A percentile compares a stretch with the other conserved stretches of the same genome.
Evolutionary conservation across 2,113 vertebrate species (phyloP).

Genomic region (Aphyosemion australe): DNA sequence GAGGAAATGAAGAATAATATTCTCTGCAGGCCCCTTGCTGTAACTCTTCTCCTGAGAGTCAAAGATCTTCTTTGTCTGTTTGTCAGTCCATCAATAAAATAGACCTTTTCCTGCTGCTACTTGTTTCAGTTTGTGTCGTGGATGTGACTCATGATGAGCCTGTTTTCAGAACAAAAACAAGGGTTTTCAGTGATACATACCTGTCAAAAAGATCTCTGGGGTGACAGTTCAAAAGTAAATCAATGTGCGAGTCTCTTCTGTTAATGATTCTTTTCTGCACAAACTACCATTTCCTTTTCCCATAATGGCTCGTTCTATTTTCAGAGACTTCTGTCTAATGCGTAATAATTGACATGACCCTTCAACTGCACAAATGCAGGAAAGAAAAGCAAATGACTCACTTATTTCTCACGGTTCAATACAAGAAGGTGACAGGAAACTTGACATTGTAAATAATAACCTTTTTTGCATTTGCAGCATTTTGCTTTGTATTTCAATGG

Average conservation of each 20-base stretch:
- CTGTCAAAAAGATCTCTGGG: neutral
- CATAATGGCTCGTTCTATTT: neutral
- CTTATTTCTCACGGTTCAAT: no score
- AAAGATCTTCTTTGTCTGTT: neutral
- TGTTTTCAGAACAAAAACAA: neutral
- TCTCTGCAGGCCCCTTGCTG: neutral
- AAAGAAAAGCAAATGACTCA: no score
- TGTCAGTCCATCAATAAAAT: neutral
- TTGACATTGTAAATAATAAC: no score
- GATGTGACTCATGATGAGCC: neutral
- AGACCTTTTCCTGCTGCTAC: neutral
- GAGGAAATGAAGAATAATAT: neutral
- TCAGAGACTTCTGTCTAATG: neutral
- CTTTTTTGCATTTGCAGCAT: no score
- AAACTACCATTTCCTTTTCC: neutral
- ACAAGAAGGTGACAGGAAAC: no score
- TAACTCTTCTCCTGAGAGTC: neutral
- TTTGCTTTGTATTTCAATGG: no score
- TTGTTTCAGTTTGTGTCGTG: neutral
- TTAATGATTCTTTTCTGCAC: neutral
- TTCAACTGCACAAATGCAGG: neutral
- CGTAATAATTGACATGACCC: neutral
- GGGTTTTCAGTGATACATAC: neutral
- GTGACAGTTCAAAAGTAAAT: neutral
- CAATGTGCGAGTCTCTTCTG: neutral